Evolutionary conservation across 2,113 vertebrate genomes (phyloP).

Genomic region (Trogon melanurus): DNA sequence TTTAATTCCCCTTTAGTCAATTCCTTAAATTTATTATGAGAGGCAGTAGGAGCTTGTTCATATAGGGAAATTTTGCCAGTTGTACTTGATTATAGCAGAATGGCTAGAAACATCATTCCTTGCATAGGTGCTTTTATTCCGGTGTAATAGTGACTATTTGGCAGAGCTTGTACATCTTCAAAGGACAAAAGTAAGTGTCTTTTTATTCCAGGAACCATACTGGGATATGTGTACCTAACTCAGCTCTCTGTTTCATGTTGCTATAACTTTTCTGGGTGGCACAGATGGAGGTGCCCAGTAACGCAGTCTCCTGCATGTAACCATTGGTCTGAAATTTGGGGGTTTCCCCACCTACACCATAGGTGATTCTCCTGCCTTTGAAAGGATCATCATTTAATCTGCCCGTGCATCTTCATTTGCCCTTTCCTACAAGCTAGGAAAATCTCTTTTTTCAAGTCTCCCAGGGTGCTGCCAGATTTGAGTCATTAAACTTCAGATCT

Average conservation of each 20-base stretch:
- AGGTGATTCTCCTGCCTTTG: background rate
- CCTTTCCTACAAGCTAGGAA: background rate
- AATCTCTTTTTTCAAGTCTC: background rate
- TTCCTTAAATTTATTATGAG: background rate
- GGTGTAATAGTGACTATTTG: background rate
- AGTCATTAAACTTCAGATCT: conserved; percentile 1
- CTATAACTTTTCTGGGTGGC: background rate
- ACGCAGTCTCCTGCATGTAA: background rate
- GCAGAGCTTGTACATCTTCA: background rate
- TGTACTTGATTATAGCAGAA: background rate
- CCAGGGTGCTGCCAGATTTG: background rate
- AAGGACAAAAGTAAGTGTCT: background rate
- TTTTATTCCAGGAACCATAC: background rate
- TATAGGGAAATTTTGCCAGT: background rate
- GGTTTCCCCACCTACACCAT: background rate
- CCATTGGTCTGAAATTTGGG: background rate
- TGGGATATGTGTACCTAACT: background rate
- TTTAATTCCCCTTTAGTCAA: background rate
- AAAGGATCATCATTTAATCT: background rate
- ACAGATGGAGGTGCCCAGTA: background rate
- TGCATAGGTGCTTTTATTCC: background rate
- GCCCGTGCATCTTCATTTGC: background rate
- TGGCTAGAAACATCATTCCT: background rate
- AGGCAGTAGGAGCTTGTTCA: background rate
- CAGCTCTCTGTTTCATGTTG: background rate